A percentile compares a stretch with the other conserved stretches of the same genome.
Evolutionary conservation across 2,888 invertebrate genomes (phyloP).

Genomic region (Hirtodrosophila histrioides): DNA sequence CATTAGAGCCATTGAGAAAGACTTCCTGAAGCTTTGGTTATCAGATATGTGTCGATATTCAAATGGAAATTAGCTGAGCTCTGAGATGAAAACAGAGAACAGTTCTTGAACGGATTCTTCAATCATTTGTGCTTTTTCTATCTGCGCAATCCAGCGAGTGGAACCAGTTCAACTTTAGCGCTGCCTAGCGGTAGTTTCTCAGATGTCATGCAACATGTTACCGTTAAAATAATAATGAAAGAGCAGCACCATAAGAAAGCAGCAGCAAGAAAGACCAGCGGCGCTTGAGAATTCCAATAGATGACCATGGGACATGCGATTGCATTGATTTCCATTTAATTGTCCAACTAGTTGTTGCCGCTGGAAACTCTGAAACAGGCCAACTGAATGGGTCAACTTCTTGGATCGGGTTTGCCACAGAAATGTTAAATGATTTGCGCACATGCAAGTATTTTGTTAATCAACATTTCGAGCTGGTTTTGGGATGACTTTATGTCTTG

Average conservation of each 20-base stretch:
- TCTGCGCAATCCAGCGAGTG: conserved; percentile 1
- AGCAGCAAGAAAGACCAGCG: background rate
- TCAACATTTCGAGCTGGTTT: conserved; percentile 22
- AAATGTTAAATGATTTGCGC: conserved; percentile 62
- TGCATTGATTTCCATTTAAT: conserved; percentile 76
- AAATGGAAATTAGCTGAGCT: conserved; percentile 51
- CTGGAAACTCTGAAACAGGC: conserved; percentile 55
- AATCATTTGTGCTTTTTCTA: conserved; percentile 13
- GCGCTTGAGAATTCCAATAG: conserved; percentile 56
- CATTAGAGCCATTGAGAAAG: conserved; percentile 33
- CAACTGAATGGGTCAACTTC: conserved; percentile 62
- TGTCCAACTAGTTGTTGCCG: conserved; percentile 37
- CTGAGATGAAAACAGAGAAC: conserved; percentile 6
- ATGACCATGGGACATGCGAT: conserved; percentile 28
- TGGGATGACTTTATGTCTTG: conserved; percentile 27
- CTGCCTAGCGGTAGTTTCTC: conserved; percentile 58
- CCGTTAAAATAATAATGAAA: conserved; percentile 77
- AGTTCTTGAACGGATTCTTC: conserved; percentile 19
- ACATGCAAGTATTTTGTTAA: conserved; percentile 42
- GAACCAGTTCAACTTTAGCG: conserved; percentile 57
- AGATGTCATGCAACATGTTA: conserved; percentile 69
- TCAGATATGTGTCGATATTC: conserved; percentile 34
- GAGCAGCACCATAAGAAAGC: conserved; percentile 16
- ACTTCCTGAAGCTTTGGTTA: conserved; percentile 43
- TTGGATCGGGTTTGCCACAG: conserved; percentile 14